phyloP scores from a whole-genome alignment of 2,888 invertebrate genomes.

The Nomada fabriciana region DNA sequence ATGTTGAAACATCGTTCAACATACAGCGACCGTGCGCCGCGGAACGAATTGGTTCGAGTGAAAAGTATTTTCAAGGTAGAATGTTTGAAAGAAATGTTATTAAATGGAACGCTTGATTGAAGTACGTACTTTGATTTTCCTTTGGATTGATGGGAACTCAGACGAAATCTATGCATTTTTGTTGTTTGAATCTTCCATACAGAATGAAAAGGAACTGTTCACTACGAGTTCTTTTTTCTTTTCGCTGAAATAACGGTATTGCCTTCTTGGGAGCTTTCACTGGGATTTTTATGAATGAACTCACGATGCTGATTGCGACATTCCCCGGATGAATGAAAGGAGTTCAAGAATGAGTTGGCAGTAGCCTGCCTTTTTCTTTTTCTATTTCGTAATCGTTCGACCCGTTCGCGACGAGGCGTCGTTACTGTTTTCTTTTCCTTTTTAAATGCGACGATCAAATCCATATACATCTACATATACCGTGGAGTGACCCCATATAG shows the following conservation, averaged over 20 bases:
- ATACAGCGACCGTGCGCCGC: background rate
- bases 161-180: too few relatives aligned
- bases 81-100: too few relatives aligned
- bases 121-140: too few relatives aligned
- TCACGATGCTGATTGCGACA: slow-evolving; percentile 58
- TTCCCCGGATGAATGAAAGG: slow-evolving; percentile 65
- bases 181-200: too few relatives aligned
- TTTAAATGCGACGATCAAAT: slow-evolving; percentile 25
- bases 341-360: slow-evolving; percentile 69
- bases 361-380: slow-evolving; percentile 42
- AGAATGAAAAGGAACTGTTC: background rate
- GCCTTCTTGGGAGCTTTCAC: slow-evolving; percentile 18
- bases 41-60: background rate
- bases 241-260: background rate
- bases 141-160: too few relatives aligned
- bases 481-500: slow-evolving; percentile 14
- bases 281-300: slow-evolving; percentile 68
- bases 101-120: too few relatives aligned
- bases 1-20: background rate
- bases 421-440: slow-evolving; percentile 20
- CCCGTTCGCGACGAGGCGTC: slow-evolving; percentile 14
- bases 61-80: background rate
- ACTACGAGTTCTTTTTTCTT: background rate
- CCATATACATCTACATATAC: background rate
- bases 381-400: slow-evolving; percentile 54